Evolutionary conservation across 92 coral and sea anemone genomes (phyloP), one percentile per base, ranked within the genome.

Genomic region (Meandrina meandrites): DNA sequence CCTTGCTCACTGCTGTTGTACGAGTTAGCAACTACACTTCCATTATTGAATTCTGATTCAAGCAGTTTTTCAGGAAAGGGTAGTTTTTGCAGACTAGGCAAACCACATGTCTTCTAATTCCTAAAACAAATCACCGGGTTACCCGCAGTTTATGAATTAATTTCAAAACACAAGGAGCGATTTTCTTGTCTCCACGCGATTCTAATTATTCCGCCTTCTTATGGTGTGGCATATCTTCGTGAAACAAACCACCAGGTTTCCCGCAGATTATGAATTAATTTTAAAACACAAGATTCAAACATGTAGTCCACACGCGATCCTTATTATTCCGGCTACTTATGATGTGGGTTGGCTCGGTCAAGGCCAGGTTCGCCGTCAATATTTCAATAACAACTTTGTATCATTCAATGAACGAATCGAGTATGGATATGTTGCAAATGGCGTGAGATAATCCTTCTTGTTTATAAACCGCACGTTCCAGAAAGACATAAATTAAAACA

Each of bases 131-230:
- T 19, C 78, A 40, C 35, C 42, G 30, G 78, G 78, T 73, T 37
- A 36, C 51, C 78, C n/a, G 76, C 48, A 73, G 78, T 73, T 40
- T 36, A 73, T 36, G 78, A 73, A 73, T 73, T 7, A 73, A 73
- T 35, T 36, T 35, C 48, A 73, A 16, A 34, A 72, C 37, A 73
- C 78, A 36, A 21, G 35, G 21, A 31, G 18, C 51, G 30, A 18
- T 21, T 73, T 31, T 73, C 16, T 35, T 31, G 76, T 19, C 24
- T 31, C n/a, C 48, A 37, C 78, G 78, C 27, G 5, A 21, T 36
- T 36, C 28, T 73, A 73, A 73, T 73, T 73, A 73, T 37, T 73
- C 18, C 50, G 76, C 68, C 68, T 60, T 22, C 42, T 68, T n/a
- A 12, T 28, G 73, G 31, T 64, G 31, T 64, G 27, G 8, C 45